Percentiles rank a stretch among this genome's conserved stretches.
These are phyloP conservation scores for Bombus sylvicola DNA, from an alignment of 1,140 invertebrate species.

Conservation along the genomic window DNA sequence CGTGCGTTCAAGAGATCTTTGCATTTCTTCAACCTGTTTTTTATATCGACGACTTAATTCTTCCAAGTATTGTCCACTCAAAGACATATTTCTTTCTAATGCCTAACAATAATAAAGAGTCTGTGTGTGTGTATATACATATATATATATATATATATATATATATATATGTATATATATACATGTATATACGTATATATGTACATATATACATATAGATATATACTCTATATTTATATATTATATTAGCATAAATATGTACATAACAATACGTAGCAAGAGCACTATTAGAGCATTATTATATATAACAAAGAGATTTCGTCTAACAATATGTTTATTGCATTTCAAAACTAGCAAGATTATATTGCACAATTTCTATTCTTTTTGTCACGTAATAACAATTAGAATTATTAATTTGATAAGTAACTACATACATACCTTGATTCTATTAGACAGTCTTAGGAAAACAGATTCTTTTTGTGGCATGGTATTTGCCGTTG, in stretches of 20 bases:
- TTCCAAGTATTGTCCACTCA: conserved; percentile 97
- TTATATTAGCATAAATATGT: too few relatives aligned
- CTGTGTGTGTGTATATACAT: not conserved
- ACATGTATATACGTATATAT: too few relatives aligned
- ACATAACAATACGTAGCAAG: too few relatives aligned
- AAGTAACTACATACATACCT: conserved; percentile 84
- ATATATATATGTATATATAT: too few relatives aligned
- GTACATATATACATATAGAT: too few relatives aligned
- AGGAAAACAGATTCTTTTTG: conserved; percentile 97
- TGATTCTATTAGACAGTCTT: conserved; percentile 96
- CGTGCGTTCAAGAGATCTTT: conserved; percentile 92
- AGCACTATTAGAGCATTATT: too few relatives aligned
- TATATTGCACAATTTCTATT: not conserved
- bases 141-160: too few relatives aligned
- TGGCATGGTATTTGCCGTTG: conserved; percentile 74
- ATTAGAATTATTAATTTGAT: not conserved
- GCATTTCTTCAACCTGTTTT: conserved; percentile 97
- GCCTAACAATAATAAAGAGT: conserved; percentile 84
- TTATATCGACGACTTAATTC: conserved; percentile 97
- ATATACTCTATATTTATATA: not conserved
- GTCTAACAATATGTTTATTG: not conserved
- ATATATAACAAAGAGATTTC: not conserved
- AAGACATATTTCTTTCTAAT: conserved; percentile 97
- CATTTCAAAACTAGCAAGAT: not conserved
- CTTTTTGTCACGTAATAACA: not conserved